Evolutionary conservation across 2,888 invertebrate species (phyloP).

Genomic region (Iphiclides podalirius): DNA sequence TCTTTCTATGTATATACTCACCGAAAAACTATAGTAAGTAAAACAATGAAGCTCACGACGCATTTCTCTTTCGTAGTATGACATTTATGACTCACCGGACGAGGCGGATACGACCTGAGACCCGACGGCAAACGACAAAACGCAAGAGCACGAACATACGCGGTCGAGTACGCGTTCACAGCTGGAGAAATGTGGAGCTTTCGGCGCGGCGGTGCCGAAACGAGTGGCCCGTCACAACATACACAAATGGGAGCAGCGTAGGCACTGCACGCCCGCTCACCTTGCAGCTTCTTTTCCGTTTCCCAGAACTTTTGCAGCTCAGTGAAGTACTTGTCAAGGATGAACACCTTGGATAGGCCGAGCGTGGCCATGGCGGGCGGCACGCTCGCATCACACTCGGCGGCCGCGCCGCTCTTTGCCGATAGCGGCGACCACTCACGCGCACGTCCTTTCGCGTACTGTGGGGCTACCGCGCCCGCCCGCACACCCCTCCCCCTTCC

Average conservation of each 20-base stretch:
- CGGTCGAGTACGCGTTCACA: conserved; percentile 10
- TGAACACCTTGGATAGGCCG: conserved; percentile 98
- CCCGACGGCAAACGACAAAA: neutral
- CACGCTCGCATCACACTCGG: conserved; percentile 67
- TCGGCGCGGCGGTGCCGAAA: conserved; percentile 14
- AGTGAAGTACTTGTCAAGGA: conserved; percentile 98
- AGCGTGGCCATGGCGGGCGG: conserved; percentile 92
- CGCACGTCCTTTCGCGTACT: conserved; percentile 43
- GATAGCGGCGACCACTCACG: conserved; percentile 51
- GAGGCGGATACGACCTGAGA: neutral
- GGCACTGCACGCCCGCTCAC: conserved; percentile 77
- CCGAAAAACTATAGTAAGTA: neutral
- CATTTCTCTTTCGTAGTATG: neutral
- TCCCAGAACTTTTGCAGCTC: conserved; percentile 98
- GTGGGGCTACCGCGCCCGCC: conserved; percentile 27
- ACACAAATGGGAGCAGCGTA: neutral
- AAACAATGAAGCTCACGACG: neutral
- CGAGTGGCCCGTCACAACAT: neutral
- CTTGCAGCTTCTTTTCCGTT: conserved; percentile 97
- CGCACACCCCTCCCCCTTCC: conserved; percentile 24
- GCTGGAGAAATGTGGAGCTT: conserved; percentile 20
- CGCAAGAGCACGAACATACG: neutral
- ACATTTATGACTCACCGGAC: neutral
- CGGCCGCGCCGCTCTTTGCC: conserved; percentile 53
- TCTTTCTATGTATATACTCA: neutral